Conservation (phyloP, 2,113 vertebrate genomes). For the Platysteira castanea region DNA sequence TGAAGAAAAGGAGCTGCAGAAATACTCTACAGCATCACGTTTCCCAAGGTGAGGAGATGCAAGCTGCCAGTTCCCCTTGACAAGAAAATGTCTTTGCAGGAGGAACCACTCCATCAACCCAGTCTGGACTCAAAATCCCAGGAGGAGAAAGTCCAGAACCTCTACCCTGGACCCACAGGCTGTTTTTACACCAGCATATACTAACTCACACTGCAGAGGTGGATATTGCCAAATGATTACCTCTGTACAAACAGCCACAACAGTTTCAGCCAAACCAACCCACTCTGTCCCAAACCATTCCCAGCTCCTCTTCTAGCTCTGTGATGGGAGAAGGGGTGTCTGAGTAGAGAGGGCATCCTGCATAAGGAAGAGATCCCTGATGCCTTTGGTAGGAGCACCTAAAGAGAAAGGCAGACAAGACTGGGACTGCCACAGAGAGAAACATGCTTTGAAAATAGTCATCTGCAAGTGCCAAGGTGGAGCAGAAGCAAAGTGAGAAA, state of each 20-base stretch:
- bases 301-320: background rate
- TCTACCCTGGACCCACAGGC: background rate
- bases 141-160: background rate
- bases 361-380: background rate
- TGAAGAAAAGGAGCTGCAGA: background rate
- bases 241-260: background rate
- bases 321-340: background rate
- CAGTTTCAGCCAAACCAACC: background rate
- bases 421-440: background rate
- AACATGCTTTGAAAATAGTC: background rate
- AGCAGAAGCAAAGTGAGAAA: background rate
- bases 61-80: background rate
- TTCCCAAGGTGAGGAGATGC: background rate
- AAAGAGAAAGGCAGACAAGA: background rate
- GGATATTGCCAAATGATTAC: background rate
- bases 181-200: background rate
- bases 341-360: background rate
- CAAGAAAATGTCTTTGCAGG: background rate
- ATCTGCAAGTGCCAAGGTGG: background rate
- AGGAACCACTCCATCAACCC: background rate
- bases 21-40: background rate
- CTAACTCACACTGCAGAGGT: background rate
- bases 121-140: background rate
- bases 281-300: background rate
- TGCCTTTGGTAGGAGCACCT: background rate